A percentile compares a stretch with the other conserved stretches of the same genome.
phyloP scores from a whole-genome alignment of 2,113 vertebrate species.

The Garra rufa region DNA sequence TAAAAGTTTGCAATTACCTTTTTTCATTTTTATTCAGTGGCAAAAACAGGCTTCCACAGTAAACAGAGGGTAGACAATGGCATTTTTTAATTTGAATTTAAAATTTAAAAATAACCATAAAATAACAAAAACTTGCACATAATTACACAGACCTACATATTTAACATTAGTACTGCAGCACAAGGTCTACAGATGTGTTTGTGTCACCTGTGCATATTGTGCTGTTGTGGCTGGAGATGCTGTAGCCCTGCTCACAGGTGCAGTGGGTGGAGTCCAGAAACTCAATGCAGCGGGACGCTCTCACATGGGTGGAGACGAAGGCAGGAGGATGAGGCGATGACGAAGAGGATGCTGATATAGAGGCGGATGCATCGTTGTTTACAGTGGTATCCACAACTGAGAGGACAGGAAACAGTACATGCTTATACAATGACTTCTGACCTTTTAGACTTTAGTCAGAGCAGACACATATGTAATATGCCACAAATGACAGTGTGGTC shows the following conservation, averaged over 20 bases:
- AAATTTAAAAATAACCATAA: too few species aligned
- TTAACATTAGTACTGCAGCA: too few species aligned
- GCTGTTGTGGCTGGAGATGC: conserved; percentile 57
- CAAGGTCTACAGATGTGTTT: neutral
- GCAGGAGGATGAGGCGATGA: conserved; percentile 42
- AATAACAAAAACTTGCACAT: too few species aligned
- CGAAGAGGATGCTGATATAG: neutral
- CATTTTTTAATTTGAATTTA: too few species aligned
- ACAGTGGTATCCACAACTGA: conserved; percentile 18
- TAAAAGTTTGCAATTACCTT: too few species aligned
- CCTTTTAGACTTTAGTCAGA: neutral
- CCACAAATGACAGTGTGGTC: neutral
- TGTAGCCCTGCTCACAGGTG: conserved; percentile 80
- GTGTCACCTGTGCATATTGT: conserved; percentile 78
- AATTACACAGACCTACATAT: too few species aligned
- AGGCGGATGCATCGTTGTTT: conserved; percentile 14
- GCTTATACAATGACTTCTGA: neutral
- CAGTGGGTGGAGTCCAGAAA: conserved; percentile 77
- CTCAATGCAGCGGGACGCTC: conserved; percentile 80
- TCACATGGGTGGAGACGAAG: conserved; percentile 62
- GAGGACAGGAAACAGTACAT: neutral
- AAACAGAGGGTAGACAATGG: too few species aligned
- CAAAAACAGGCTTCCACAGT: too few species aligned
- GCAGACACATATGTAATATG: neutral
- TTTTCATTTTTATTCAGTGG: too few species aligned